Evolutionary conservation across 2,797 vertebrate species (phyloP), one percentile per base, ranked within the genome.

Genomic region (Halcyon badia): DNA sequence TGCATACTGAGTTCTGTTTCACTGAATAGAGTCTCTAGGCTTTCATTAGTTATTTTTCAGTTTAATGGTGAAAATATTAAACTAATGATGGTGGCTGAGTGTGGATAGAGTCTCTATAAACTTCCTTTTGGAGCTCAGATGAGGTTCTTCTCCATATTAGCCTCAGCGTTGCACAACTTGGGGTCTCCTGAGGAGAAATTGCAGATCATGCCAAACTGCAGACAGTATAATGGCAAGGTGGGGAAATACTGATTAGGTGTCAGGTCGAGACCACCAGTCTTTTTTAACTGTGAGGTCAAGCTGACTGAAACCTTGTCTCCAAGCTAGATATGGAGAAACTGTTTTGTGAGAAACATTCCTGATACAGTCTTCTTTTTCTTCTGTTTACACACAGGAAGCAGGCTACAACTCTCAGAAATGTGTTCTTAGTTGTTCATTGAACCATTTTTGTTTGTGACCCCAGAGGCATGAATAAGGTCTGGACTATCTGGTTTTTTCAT

Each of bases 161-260:
- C 51, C 66, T 61, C 60, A 46, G 75, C 17, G 0, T 90, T 96
- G 93, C 93, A 94, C 94, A 89, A 96, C 73, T 77, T 57, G 52
- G 69, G 85, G 91, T 97, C 90, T 90, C 91, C 48, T 72, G 94
- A 96, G 93, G 85, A 90, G 78, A 95, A 91, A 39, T 16, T 60
- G 7, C 42, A 78, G 75, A 88, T 20, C 31, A 0, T 21, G 79
- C 64, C 86, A 94, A 92, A 56, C 52, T 96, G 87, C 65, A 69
- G 81, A 69, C 70, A 30, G 42, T 25, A 4, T 83, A 77, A 86
- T 52, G 71, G 86, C 52, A 92, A 95, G 91, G 85, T 79, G n/a
- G 79, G 61, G 84, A 97, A 85, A 96, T 57, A 19, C 42, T 97
- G 86, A 97, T 96, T 94, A 96, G 58, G 87, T 95, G 94, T 91